These are phyloP conservation scores for Xenopus laevis DNA, from an alignment of 2,113 vertebrate genomes.

Conservation along the genomic window DNA sequence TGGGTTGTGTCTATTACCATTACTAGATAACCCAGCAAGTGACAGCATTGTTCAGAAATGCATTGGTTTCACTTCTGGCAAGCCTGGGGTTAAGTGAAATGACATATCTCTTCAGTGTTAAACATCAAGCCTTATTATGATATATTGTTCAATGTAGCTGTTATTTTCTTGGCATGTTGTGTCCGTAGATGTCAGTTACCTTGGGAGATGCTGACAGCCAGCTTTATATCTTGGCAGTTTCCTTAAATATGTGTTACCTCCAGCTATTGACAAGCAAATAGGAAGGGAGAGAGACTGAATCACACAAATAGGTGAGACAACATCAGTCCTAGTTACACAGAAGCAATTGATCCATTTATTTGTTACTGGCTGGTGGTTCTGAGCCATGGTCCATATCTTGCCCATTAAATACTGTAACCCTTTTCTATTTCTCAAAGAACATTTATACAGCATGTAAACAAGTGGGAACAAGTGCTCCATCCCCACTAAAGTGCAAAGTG, in stretches of 20 bases:
- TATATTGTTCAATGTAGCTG: slow-evolving; percentile 32
- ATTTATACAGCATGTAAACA: no score
- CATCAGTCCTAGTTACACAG: background rate
- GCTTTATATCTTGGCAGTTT: background rate
- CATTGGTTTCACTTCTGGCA: background rate
- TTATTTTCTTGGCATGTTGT: slow-evolving; percentile 26
- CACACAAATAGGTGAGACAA: background rate
- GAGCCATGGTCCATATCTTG: no score
- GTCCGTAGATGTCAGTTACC: slow-evolving; percentile 19
- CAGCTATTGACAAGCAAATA: background rate
- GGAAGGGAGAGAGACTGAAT: background rate
- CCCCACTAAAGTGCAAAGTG: no score
- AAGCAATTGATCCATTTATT: background rate
- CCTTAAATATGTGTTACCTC: background rate
- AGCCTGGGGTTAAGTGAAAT: background rate
- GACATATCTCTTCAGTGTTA: slow-evolving; percentile 6
- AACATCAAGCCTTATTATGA: slow-evolving; percentile 34
- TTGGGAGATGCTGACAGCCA: background rate
- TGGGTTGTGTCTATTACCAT: no score
- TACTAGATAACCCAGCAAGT: no score
- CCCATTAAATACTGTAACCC: no score
- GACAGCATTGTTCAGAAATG: background rate
- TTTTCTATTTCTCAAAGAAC: no score
- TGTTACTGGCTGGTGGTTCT: no score
- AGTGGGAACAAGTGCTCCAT: no score